Evolutionary conservation across 2,113 vertebrate genomes (phyloP).

Genomic region (Lepus americanus): DNA sequence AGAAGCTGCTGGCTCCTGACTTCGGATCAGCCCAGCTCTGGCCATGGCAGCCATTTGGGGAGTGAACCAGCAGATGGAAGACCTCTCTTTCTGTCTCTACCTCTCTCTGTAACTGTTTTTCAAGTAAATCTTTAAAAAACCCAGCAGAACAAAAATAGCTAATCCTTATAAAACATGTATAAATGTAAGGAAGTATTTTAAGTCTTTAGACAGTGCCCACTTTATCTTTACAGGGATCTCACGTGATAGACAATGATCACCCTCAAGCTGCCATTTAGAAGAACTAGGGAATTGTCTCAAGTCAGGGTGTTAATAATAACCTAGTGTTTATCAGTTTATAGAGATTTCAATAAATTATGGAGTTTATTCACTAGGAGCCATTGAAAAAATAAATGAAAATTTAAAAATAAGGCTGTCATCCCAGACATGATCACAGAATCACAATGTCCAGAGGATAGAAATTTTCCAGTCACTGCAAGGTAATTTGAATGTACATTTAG

Average conservation of each 20-base stretch:
- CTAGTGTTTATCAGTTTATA: not conserved
- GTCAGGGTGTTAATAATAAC: not conserved
- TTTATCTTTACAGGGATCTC: constrained; percentile 18
- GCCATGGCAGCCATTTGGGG: too few species aligned
- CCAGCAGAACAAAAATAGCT: not conserved
- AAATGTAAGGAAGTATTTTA: not conserved
- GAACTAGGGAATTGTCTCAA: not conserved
- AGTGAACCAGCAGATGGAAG: too few species aligned
- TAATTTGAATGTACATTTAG: not conserved
- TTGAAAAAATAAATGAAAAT: not conserved
- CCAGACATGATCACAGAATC: not conserved
- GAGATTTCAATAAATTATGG: not conserved
- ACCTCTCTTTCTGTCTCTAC: too few species aligned
- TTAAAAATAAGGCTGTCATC: not conserved
- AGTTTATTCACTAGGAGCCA: not conserved
- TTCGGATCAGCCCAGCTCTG: too few species aligned
- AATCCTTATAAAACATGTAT: not conserved
- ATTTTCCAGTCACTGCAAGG: not conserved
- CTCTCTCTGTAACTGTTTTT: too few species aligned
- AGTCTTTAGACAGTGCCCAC: not conserved
- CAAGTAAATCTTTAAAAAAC: too few species aligned
- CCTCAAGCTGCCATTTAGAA: not conserved
- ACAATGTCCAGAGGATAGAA: not conserved
- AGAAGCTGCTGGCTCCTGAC: too few species aligned
- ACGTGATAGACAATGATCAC: not conserved